Evolutionary conservation across 2,113 vertebrate species (phyloP), one percentile per base, ranked within the genome.

Genomic region (Microcebus lehilahytsara): DNA sequence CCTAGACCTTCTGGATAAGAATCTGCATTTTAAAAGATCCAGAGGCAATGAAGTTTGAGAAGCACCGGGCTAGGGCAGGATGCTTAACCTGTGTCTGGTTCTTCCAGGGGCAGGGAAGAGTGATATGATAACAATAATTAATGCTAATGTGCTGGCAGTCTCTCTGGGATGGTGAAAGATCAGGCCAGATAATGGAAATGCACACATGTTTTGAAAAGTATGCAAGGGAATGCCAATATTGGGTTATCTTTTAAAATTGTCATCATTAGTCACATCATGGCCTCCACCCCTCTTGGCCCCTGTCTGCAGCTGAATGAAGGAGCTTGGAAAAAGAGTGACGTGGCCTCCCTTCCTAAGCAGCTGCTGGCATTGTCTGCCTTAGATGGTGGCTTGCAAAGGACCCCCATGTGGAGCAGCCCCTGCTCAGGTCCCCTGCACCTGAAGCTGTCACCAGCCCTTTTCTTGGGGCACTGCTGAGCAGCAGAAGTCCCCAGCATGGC

Each of bases 391-490:
- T 84, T 85, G 34, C 74, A 9, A 20, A 69, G 62, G 40, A 12
- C 93, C 10, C 32, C 34, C 51, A 9, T 6, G 0, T 8, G 7
- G 77, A 91, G 71, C 34, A 3, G 5, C 60, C 25, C 85, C 16
- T 64, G 51, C 79, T 30, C 16, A 7, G 49, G 72, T 20, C 71
- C 62, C 62, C 74, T 49, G 51, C 42, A 96, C 96, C 95, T 93
- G 83, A 20, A 75, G 72, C 20, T 66, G 56, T 95, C 72, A 14
- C 1, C 37, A 87, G 60, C 58, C 30, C 64, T n/a, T 89, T 91
- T 37, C 93, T 85, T 79, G 34, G 84, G 92, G 51, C 94, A 87
- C 91, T 37, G 32, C 93, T 40, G 89, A 93, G 81, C 91, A 79
- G 78, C 79, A 78, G 92, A 94, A 77, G 95, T 96, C 67, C 92